A percentile compares a stretch with the other conserved stretches of the same genome.
phyloP scores from a whole-genome alignment of 2,113 vertebrate genomes.

The Rhynchomys soricoides region DNA sequence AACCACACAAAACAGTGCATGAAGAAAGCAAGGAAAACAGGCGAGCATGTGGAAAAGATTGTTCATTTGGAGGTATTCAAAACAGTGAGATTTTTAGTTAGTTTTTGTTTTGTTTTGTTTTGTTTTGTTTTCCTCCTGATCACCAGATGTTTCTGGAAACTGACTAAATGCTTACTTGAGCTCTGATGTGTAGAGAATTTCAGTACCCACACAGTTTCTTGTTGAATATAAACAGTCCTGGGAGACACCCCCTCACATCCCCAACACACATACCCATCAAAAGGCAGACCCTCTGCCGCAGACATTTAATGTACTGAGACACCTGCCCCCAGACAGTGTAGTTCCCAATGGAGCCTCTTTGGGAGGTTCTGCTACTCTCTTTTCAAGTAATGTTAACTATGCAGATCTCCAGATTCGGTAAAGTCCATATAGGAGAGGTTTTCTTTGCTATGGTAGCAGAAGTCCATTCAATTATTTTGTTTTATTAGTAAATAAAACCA shows the following conservation, averaged over 20 bases:
- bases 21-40: background rate
- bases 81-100: conserved; percentile 46
- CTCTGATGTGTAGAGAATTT: conserved; percentile 52
- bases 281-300: conserved; percentile 10
- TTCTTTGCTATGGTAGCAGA: conserved; percentile 9
- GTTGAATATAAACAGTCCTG: conserved; percentile 54
- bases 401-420: background rate
- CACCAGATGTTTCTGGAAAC: conserved; percentile 56
- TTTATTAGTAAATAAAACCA: background rate
- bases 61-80: conserved; percentile 24
- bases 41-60: background rate
- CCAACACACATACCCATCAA: background rate
- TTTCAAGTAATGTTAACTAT: background rate
- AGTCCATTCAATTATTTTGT: background rate
- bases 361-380: background rate
- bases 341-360: background rate
- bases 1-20: background rate
- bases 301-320: background rate
- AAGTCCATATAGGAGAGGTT: background rate
- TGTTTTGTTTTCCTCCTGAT: background rate
- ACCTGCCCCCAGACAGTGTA: background rate
- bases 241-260: background rate
- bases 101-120: background rate
- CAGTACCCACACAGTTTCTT: conserved; percentile 60
- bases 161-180: conserved; percentile 55